phyloP scores from a whole-genome alignment of 2,888 invertebrate genomes.

The Mayetiola destructor region DNA sequence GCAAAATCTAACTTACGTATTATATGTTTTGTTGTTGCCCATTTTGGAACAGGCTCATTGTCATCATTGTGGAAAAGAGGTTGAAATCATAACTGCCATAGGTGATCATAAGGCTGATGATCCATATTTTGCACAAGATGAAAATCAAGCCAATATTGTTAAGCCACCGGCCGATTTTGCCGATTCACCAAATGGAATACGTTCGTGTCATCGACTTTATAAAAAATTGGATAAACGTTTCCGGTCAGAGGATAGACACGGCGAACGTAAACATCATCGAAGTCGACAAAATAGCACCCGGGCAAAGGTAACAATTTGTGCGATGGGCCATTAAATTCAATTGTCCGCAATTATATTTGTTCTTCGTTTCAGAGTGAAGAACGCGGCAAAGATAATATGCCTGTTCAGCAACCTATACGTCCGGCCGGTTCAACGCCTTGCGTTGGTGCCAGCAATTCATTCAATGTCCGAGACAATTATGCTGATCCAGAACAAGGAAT shows the following conservation, averaged over 20 bases:
- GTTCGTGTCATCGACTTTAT: conserved; percentile 43
- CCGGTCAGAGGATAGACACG: conserved; percentile 59
- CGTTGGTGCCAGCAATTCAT: conserved; percentile 34
- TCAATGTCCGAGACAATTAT: conserved; percentile 17
- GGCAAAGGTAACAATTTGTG: conserved; percentile 47
- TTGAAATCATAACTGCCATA: conserved; percentile 43
- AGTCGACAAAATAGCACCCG: conserved; percentile 54
- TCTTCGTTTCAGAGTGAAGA: conserved; percentile 43
- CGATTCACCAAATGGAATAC: conserved; percentile 52
- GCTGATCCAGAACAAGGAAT: conserved; percentile 41
- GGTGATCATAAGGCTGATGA: conserved; percentile 32
- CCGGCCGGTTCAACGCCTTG: conserved; percentile 52
- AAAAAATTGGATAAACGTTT: conserved; percentile 66
- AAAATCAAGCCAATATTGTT: conserved; percentile 52
- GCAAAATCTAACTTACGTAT: not conserved
- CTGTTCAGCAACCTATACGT: conserved; percentile 54
- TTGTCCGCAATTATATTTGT: not conserved
- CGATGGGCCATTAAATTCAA: not conserved
- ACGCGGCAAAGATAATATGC: conserved; percentile 51
- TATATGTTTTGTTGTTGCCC: not conserved
- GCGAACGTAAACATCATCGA: conserved; percentile 47
- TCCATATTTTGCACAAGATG: conserved; percentile 36
- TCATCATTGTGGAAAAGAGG: conserved; percentile 71
- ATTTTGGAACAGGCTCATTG: conserved; percentile 43
- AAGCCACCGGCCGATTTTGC: conserved; percentile 81